Evolutionary conservation across 2,888 invertebrate species (phyloP).

Genomic region (Drosophila kokeensis): DNA sequence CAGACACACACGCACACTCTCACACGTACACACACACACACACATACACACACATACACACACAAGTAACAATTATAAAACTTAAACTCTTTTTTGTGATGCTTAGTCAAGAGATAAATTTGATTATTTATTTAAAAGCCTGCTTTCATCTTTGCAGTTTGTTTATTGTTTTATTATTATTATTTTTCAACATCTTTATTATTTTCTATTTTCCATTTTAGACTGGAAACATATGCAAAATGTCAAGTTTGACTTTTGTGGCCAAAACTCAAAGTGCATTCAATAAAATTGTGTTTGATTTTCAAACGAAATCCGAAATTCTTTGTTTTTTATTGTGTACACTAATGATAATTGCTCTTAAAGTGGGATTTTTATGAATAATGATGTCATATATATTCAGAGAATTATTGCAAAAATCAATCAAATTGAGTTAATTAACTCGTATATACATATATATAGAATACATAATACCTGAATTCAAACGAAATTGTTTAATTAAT

Average conservation of each 20-base stretch:
- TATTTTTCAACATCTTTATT: background rate
- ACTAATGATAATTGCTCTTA: background rate
- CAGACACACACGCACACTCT: conserved; percentile 17
- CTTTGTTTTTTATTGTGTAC: background rate
- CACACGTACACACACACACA: background rate
- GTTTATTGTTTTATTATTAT: conserved; percentile 22
- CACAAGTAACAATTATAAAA: conserved; percentile 36
- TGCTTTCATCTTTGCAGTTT: conserved; percentile 8
- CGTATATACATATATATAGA: background rate
- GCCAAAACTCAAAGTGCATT: background rate
- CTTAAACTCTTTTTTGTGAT: conserved; percentile 36
- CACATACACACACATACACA: background rate
- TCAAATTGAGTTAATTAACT: background rate
- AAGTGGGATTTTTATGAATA: background rate
- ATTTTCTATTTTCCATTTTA: background rate
- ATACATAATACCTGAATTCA: background rate
- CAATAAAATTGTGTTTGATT: background rate
- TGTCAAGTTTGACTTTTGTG: background rate
- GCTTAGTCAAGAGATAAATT: conserved; percentile 34
- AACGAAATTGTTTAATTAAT: background rate
- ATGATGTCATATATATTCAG: background rate
- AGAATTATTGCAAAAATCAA: background rate
- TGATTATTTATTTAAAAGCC: conserved; percentile 58
- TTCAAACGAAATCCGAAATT: background rate
- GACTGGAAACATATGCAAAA: background rate